A percentile compares a stretch with the other conserved stretches of the same genome.
Evolutionary conservation across 1,140 invertebrate species (phyloP).

Genomic region (Scylla paramamosain): DNA sequence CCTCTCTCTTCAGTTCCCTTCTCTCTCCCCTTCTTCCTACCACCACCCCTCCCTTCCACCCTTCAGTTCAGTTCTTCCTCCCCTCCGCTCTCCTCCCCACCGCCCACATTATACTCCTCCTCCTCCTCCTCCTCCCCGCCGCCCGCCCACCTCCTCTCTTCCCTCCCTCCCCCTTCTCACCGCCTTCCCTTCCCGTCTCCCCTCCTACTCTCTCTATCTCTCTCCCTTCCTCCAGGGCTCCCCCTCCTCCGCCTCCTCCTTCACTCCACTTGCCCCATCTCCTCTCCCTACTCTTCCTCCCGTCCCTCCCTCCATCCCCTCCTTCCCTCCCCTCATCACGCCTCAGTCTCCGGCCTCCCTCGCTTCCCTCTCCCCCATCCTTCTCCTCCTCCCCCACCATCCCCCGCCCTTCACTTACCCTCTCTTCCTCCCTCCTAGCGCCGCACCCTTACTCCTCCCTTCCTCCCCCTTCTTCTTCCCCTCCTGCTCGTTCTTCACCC

Average conservation of each 20-base stretch:
- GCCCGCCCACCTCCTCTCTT: neutral
- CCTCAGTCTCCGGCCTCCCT: neutral
- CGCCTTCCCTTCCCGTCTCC: neutral
- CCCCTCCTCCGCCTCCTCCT: neutral
- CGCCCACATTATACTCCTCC: neutral
- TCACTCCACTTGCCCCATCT: slow-evolving; percentile 10
- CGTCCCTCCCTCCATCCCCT: neutral
- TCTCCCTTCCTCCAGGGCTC: neutral
- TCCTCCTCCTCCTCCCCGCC: neutral
- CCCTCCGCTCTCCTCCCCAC: neutral
- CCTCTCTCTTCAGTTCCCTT: neutral
- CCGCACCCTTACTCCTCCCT: neutral
- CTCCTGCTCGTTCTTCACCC: neutral
- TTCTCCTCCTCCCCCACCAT: neutral
- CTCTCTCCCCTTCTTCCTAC: neutral
- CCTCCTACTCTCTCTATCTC: slow-evolving; percentile 10
- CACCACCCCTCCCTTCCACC: slow-evolving; percentile 1
- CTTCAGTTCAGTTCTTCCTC: slow-evolving; percentile 11
- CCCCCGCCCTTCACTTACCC: neutral
- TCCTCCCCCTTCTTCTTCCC: slow-evolving; percentile 6
- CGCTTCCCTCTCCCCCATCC: neutral
- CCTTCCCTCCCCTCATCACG: neutral
- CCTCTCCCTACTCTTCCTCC: neutral
- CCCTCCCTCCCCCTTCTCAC: neutral
- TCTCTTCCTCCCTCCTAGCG: neutral